phyloP scores from a whole-genome alignment of 1,140 invertebrate genomes.

The Eulimnadia texana region DNA sequence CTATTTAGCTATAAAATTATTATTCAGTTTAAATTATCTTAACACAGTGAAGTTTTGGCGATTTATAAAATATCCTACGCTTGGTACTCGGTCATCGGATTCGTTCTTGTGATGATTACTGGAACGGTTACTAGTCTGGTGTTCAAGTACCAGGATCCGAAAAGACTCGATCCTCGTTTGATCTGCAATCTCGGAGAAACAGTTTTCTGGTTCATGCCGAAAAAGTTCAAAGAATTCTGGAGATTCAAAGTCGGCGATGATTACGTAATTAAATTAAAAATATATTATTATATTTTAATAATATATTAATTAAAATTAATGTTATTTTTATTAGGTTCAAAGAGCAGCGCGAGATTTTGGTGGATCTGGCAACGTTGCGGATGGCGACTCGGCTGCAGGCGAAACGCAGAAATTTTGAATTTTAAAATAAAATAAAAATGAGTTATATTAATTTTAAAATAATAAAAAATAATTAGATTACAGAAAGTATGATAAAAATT shows the following conservation, averaged over 20 bases:
- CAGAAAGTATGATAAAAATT: no score
- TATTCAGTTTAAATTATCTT: background rate
- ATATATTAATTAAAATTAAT: no score
- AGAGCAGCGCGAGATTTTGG: no score
- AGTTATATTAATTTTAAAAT: no score
- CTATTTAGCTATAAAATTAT: background rate
- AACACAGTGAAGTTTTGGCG: constrained; percentile 20
- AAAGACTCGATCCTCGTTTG: constrained; percentile 33
- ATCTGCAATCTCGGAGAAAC: constrained; percentile 33
- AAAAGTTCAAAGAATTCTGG: constrained; percentile 1
- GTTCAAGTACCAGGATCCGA: constrained; percentile 41
- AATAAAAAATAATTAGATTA: no score
- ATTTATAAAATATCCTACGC: constrained; percentile 52
- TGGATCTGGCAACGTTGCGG: no score
- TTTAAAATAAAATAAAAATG: no score
- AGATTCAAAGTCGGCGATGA: constrained; percentile 10
- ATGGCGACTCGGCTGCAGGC: no score
- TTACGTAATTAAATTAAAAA: constrained; percentile 11
- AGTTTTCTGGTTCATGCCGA: constrained; percentile 34
- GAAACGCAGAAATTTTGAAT: no score
- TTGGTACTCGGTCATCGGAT: constrained; percentile 64
- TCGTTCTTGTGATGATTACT: constrained; percentile 46
- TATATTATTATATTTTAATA: no score
- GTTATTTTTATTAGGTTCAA: no score
- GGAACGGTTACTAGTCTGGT: constrained; percentile 53